phyloP scores from a whole-genome alignment of 2,797 vertebrate species.

The Peromyscus eremicus region DNA sequence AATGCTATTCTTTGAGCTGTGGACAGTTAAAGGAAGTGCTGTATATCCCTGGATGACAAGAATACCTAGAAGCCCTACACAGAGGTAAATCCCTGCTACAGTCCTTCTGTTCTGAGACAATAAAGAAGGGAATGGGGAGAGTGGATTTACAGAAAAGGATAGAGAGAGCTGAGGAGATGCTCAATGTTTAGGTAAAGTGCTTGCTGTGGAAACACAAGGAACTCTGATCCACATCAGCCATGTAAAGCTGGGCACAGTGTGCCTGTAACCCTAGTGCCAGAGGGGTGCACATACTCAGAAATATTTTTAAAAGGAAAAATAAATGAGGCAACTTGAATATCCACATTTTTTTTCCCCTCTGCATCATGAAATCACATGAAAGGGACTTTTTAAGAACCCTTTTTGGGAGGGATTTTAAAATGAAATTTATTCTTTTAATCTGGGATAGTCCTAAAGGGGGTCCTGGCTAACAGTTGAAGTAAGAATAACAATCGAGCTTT shows the following conservation, averaged over 20 bases:
- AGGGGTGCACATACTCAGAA: no score
- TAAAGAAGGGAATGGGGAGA: not conserved
- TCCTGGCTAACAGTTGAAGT: not conserved
- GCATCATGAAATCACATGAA: not conserved
- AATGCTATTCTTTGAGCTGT: not conserved
- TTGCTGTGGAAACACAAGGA: not conserved
- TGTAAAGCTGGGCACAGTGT: not conserved
- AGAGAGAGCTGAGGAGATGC: not conserved
- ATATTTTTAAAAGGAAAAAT: constrained; percentile 1
- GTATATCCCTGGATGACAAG: not conserved
- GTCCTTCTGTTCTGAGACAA: constrained; percentile 7
- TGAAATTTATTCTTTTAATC: constrained; percentile 2
- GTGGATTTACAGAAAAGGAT: constrained; percentile 40
- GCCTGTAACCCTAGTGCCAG: not conserved
- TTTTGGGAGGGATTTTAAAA: constrained; percentile 47
- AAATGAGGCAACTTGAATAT: constrained; percentile 2
- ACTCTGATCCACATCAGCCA: not conserved
- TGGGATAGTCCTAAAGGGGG: not conserved
- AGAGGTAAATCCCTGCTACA: not conserved
- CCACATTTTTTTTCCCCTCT: constrained; percentile 42
- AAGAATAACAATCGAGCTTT: not conserved
- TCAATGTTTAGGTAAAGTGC: not conserved
- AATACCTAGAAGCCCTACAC: constrained; percentile 68
- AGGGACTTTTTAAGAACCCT: not conserved
- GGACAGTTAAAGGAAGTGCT: not conserved